Conservation (phyloP, 2,888 invertebrate genomes). For the Aphrophora alni region DNA sequence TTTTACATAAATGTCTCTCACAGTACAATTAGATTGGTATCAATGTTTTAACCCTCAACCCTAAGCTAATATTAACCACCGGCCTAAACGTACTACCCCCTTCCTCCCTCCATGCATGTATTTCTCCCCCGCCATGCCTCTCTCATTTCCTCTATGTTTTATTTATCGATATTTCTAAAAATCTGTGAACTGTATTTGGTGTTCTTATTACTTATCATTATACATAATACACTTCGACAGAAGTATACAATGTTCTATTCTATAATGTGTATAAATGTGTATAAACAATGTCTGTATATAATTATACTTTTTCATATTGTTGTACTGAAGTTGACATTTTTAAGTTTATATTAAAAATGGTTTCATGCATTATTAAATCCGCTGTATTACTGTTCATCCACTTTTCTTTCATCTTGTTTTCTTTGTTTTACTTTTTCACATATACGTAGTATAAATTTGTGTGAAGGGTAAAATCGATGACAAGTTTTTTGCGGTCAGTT, state of each 20-base stretch:
- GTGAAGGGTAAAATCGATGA: too few species aligned
- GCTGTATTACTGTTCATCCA: too few species aligned
- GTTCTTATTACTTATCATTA: not conserved
- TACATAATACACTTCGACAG: not conserved
- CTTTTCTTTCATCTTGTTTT: too few species aligned
- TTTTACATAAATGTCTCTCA: slow-evolving; percentile 17
- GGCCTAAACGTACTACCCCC: not conserved
- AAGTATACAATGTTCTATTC: slow-evolving; percentile 17
- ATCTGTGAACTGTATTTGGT: not conserved
- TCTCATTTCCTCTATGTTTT: not conserved
- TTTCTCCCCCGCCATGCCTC: not conserved
- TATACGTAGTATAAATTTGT: too few species aligned
- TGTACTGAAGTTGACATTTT: slow-evolving; percentile 72
- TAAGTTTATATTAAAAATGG: slow-evolving; percentile 88
- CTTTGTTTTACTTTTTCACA: too few species aligned
- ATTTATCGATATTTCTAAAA: not conserved
- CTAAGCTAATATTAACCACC: not conserved
- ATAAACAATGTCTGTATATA: slow-evolving; percentile 52
- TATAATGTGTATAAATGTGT: slow-evolving; percentile 52
- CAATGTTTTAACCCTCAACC: not conserved
- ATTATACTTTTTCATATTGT: slow-evolving; percentile 81
- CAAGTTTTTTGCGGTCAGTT: too few species aligned
- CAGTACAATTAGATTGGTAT: slow-evolving; percentile 11
- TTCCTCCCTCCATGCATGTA: not conserved
- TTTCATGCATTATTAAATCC: slow-evolving; percentile 57